Base-by-base conservation (phyloP, 2,797 vertebrate genomes). In the Micrastur ruficollis region DNA sequence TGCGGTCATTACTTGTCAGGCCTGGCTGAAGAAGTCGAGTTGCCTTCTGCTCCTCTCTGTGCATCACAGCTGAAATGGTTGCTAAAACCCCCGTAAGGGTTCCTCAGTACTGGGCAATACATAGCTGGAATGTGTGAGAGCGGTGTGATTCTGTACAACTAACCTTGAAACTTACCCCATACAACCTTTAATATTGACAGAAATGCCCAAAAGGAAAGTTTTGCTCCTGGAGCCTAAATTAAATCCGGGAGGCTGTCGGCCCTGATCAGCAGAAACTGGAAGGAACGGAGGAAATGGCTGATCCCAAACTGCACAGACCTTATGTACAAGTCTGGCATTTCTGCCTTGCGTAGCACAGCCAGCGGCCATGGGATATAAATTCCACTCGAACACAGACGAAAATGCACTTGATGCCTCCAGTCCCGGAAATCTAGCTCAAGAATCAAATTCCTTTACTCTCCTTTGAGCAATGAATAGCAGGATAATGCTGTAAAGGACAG, bases 311-410 rank as follows among this genome's bases (percentile, higher is more conserved):
- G 65, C 68, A 50, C 5, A 59, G 61, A 74, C 44, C 47, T 90
- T 53, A n/a, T 8, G 2, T 1, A 8, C 0, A 7, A 59, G 19
- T 3, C 72, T 86, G 88, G 72, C 36, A 31, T 72, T 86, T 88
- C 72, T 94, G 76, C 82, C 21, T 86, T 9, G 44, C 2, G 4
- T 38, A 89, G 89, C 42, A 31, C 78, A 82, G 89, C 84, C 84
- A 62, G 89, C 0, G 0, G 63, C 80, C 88, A 25, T 0, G 0
- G 34, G 61, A 26, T 3, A 0, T 27, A 53, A 84, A 90, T 81
- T 55, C 49, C 19, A 40, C 49, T 75, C 82, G n/a, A 74, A 84
- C 5, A 52, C n/a, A 86, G 61, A 47, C 3, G 7, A 91, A 47
- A 42, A 89, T 34, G 44, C 26, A 36, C 55, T 86, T 38, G 29